Conservation (phyloP, 1,140 invertebrate genomes). For the Drosophila bifasciata region DNA sequence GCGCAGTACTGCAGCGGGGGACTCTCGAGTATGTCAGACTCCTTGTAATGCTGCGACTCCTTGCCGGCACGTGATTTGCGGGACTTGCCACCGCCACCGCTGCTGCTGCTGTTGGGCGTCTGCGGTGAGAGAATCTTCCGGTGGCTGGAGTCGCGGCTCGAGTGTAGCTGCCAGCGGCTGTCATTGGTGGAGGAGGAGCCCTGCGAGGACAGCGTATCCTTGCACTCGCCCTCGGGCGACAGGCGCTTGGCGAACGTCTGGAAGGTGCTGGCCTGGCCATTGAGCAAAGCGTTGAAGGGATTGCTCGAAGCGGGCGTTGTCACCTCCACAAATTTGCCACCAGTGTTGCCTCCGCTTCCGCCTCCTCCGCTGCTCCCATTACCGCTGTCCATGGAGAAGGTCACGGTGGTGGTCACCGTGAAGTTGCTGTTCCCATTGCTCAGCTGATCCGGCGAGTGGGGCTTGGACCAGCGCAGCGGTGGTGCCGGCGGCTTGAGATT, state of each 20-base stretch:
- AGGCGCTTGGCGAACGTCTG: conserved; percentile 84
- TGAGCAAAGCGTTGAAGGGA: conserved; percentile 72
- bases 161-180: conserved; percentile 70
- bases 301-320: conserved; percentile 73
- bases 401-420: conserved; percentile 92
- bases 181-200: conserved; percentile 84
- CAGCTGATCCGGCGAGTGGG: conserved; percentile 84
- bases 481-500: conserved; percentile 88
- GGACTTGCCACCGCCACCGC: conserved; percentile 55
- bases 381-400: conserved; percentile 89
- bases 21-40: conserved; percentile 93
- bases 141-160: conserved; percentile 67
- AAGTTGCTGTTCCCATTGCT: conserved; percentile 86
- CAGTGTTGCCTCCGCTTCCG: not conserved
- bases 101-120: conserved; percentile 40
- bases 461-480: conserved; percentile 88
- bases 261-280: conserved; percentile 72
- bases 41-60: conserved; percentile 89
- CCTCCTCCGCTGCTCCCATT: conserved; percentile 33
- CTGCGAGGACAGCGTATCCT: conserved; percentile 84
- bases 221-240: conserved; percentile 85
- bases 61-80: conserved; percentile 84
- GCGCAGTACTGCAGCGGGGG: conserved; percentile 91
- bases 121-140: conserved; percentile 69
- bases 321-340: conserved; percentile 77